A percentile compares a stretch with the other conserved stretches of the same genome.
Evolutionary conservation across 2,113 vertebrate genomes (phyloP).

Genomic region (Pluvialis apricaria): DNA sequence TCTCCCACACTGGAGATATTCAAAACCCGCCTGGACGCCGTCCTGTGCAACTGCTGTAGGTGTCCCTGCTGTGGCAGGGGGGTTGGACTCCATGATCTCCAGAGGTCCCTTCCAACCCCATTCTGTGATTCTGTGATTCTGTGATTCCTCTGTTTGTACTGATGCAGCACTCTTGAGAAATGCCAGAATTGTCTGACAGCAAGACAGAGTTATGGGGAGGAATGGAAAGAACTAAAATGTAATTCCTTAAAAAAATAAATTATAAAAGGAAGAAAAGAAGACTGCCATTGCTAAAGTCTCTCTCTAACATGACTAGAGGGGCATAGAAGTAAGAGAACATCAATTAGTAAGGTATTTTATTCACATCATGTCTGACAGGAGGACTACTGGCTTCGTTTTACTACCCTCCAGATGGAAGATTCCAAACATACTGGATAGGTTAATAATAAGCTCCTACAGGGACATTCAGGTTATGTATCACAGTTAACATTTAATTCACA

Average conservation of each 20-base stretch:
- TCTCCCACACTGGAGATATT: too few species aligned
- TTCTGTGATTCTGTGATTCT: too few species aligned
- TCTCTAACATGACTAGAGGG: not conserved
- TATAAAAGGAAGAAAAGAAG: not conserved
- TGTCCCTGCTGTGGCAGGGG: too few species aligned
- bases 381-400: not conserved
- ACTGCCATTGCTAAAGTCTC: not conserved
- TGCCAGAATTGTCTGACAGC: not conserved
- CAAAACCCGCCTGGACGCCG: too few species aligned
- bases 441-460: not conserved
- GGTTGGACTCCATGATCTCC: too few species aligned
- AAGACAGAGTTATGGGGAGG: not conserved
- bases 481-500: not conserved
- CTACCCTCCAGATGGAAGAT: not conserved
- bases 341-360: not conserved
- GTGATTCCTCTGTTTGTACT: not conserved
- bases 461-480: not conserved
- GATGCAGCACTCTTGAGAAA: not conserved
- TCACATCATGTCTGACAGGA: not conserved
- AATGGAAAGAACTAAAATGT: not conserved
- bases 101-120: too few species aligned
- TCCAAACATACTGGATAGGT: not conserved
- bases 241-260: not conserved
- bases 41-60: too few species aligned
- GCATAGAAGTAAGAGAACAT: not conserved